phyloP scores from a whole-genome alignment of 2,113 vertebrate species.

The Nycticryphes semicollaris region DNA sequence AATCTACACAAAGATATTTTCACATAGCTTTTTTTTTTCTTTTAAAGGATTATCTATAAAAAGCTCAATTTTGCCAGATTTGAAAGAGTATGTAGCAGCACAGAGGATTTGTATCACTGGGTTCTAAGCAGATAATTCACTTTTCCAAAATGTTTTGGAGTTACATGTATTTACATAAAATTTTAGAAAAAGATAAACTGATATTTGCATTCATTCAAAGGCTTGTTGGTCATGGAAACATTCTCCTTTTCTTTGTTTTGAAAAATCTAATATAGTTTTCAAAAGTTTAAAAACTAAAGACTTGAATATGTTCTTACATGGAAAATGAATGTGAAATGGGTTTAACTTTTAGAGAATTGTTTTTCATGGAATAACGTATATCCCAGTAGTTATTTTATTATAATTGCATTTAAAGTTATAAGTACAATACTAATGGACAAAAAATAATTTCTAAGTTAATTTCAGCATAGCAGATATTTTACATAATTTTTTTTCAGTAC shows the following conservation, averaged over 20 bases:
- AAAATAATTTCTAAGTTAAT: constrained; percentile 32
- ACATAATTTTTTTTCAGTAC: background rate
- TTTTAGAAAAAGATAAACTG: background rate
- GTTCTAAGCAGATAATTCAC: background rate
- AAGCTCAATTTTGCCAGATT: background rate
- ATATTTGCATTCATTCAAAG: background rate
- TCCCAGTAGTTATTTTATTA: constrained; percentile 22
- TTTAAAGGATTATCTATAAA: background rate
- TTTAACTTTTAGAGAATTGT: constrained; percentile 37
- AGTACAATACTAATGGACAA: constrained; percentile 8
- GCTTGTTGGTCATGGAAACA: background rate
- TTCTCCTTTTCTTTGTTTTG: background rate
- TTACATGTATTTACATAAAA: background rate
- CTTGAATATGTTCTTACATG: background rate
- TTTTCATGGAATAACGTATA: background rate
- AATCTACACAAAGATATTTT: background rate
- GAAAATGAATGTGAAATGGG: background rate
- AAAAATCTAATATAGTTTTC: constrained; percentile 3
- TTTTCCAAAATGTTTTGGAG: background rate
- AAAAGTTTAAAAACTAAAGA: background rate
- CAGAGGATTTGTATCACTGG: background rate
- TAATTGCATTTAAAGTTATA: constrained; percentile 39
- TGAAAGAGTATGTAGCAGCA: background rate
- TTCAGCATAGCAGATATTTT: background rate
- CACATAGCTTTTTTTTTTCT: background rate